Percentiles rank a stretch among this genome's conserved stretches.
These are phyloP conservation scores for Ictalurus furcatus DNA, from an alignment of 2,113 vertebrate species.

Conservation along the genomic window DNA sequence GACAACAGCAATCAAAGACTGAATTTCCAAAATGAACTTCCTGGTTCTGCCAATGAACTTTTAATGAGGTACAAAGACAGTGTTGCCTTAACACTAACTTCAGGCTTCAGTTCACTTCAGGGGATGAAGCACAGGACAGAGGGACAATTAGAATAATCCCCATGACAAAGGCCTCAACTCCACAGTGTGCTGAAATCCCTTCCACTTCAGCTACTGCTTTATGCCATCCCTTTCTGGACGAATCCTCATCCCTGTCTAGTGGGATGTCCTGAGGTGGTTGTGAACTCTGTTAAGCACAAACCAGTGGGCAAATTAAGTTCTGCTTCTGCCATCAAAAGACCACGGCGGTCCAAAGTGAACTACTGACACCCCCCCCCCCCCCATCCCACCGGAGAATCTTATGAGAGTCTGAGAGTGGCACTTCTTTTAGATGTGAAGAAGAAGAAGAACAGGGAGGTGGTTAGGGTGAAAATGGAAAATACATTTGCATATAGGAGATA, in stretches of 20 bases:
- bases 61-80: neutral
- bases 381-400: too few relatives aligned
- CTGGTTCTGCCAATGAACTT: neutral
- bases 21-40: neutral
- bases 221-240: neutral
- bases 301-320: too few relatives aligned
- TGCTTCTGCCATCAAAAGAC: too few relatives aligned
- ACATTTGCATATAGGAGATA: slow-evolving; percentile 44
- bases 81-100: neutral
- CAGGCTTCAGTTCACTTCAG: neutral
- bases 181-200: neutral
- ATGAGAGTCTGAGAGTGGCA: too few relatives aligned
- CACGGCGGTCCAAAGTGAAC: too few relatives aligned
- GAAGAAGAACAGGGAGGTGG: too few relatives aligned
- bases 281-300: too few relatives aligned
- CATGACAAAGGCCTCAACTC: neutral
- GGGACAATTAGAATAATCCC: neutral
- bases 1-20: neutral
- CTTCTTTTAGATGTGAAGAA: too few relatives aligned
- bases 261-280: slow-evolving; percentile 36
- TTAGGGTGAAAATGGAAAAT: too few relatives aligned
- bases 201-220: neutral
- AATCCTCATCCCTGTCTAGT: neutral
- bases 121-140: too few relatives aligned
- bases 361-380: too few relatives aligned